Evolutionary conservation across 2,113 vertebrate species (phyloP), one percentile per base, ranked within the genome.

Genomic region (Scortum barcoo): DNA sequence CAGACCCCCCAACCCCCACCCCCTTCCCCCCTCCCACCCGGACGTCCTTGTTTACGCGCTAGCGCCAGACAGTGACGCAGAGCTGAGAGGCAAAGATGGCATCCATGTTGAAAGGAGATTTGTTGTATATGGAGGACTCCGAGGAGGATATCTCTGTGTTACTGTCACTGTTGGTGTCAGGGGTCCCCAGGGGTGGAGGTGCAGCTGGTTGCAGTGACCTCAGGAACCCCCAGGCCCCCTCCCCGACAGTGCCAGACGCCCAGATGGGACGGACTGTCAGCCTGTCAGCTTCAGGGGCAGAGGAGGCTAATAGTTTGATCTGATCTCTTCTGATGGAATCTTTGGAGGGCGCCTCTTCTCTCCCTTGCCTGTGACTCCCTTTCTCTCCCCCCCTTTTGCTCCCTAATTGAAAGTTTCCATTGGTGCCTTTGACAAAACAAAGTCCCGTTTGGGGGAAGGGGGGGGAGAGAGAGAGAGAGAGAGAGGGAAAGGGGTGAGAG

Each of bases 321-420:
- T 93, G 92, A 93, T 94, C 77, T 85, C 78, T 90, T 92, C 73
- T 93, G 93, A 93, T 91, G 85, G 88, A 88, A 90, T 92, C 88
- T 93, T 84, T 80, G 68, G 80, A 88, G 85, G 84, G 80, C 40
- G 72, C 63, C 78, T 85, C 81, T 76, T 78, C 83, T 88, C 74
- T 92, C 72, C 53, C 86, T 93, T 62, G 63, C 78, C 66, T 85
- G 36, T 33, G 77, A 82, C 91, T 91, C 80, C 58, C 38, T 87
- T 83, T 26, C 80, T 88, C 70, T 78, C 58, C 70, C 68, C 36
- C 87, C 78, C 78, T 42, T 42, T 51, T 73, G 50, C 80, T 84
- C 72, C 67, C 68, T 91, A 89, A 94, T 93, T 93, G 89, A 95
- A 94, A 94, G 92, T 95, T 95, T 94, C 93, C 92, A 94, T 94